These are phyloP conservation scores for Parelbella ahira DNA, from an alignment of 2,888 invertebrate species.

Conservation along the genomic window DNA sequence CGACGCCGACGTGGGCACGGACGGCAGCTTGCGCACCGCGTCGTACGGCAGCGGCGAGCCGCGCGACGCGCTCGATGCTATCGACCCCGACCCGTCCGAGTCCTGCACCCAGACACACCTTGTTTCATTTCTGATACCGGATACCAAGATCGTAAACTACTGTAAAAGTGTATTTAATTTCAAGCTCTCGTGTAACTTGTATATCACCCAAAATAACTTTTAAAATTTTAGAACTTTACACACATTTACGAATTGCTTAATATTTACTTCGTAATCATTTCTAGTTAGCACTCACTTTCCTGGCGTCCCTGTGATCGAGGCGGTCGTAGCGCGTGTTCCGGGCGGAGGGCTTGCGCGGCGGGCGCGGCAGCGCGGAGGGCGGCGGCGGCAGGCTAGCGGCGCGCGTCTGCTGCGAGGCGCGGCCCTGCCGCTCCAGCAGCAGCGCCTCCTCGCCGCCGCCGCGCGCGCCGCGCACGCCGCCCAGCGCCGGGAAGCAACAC, in stretches of 20 bases:
- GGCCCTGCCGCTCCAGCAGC: constrained; percentile 87
- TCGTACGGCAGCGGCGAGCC: constrained; percentile 71
- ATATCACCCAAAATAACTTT: too few species aligned
- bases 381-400: constrained; percentile 84
- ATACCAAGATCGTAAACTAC: too few species aligned
- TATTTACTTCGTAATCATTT: too few species aligned
- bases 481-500: constrained; percentile 87
- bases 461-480: constrained; percentile 58
- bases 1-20: constrained; percentile 73
- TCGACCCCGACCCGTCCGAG: constrained; percentile 71
- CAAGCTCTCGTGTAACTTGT: too few species aligned
- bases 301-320: constrained; percentile 69
- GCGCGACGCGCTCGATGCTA: constrained; percentile 67
- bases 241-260: too few species aligned
- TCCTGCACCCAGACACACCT: constrained; percentile 46
- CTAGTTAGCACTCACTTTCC: constrained; percentile 51
- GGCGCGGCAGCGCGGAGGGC: constrained; percentile 86
- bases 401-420: constrained; percentile 87
- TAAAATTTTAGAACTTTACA: too few species aligned
- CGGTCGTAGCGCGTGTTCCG: constrained; percentile 84
- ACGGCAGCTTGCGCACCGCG: constrained; percentile 66
- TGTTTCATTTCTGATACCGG: too few species aligned
- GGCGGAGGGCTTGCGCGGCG: constrained; percentile 82
- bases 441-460: constrained; percentile 84
- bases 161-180: too few species aligned